Base-by-base conservation (phyloP, 2,113 vertebrate species). In the Ploceus nigricollis region DNA sequence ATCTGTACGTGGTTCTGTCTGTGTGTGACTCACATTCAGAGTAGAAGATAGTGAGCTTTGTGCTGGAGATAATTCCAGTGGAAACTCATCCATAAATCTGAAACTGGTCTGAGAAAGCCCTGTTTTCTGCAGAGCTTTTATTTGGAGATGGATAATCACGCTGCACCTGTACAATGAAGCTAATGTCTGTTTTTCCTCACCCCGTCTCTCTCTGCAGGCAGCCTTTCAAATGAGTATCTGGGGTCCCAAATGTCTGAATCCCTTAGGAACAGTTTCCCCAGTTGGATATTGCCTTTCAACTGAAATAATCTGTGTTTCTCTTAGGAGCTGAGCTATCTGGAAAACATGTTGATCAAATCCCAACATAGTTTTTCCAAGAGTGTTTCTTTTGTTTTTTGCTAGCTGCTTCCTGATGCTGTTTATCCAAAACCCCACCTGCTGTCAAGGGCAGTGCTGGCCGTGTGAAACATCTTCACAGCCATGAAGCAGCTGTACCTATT, bases 321-420 rank as follows among this genome's bases (percentile, higher is more conserved):
- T 42, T 76, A 85, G 54, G 75, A 91, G 23, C n/a, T 82, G 73
- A 91, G 39, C 57, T 91, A 53, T 48, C 70, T 85, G 63, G 81
- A 94, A 94, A 93, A 91, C 73, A 65, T 82, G 64, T 82, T 93
- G 73, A 47, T 82, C 61, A 76, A 87, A 91, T 87, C 87, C 70
- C 78, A 93, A 9, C n/a, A 39, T 21, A 25, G 28, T 73, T 90
- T 95, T 79, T 47, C 31, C 42, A 87, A 69, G 22, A 42, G 33
- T 93, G 44, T 87, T 93, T 93, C 65, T 97, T 95, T 94, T 82
- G 73, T 37, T 54, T 93, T 95, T 89, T 70, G 25, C 78, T 96
- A 44, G 58, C 54, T 96, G 35, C 63, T 94, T 95, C 73, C 89
- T 91, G 89, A 42, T 82, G 45, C 54, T 91, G 84, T 94, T 97